A percentile compares a stretch with the other conserved stretches of the same genome.
These are phyloP conservation scores for Mythimna impura DNA, from an alignment of 2,888 invertebrate species.

Conservation along the genomic window DNA sequence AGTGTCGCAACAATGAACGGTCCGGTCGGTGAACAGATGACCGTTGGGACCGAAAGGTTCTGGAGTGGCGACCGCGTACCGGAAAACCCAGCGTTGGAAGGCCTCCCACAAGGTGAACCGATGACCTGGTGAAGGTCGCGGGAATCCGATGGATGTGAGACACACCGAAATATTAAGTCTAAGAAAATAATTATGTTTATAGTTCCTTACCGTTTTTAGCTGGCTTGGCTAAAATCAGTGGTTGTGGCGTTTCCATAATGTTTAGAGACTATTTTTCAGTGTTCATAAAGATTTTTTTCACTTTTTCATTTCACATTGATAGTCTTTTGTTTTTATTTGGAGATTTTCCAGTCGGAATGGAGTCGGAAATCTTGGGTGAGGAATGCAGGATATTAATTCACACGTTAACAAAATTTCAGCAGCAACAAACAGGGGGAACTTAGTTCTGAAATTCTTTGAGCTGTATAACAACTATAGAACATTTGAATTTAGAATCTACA, in stretches of 20 bases:
- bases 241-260: conserved; percentile 46
- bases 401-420: conserved; percentile 13
- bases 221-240: conserved; percentile 43
- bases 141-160: too few species aligned
- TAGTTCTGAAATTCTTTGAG: neutral
- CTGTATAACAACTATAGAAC: neutral
- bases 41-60: too few species aligned
- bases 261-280: conserved; percentile 7
- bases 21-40: too few species aligned
- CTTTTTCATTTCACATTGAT: conserved; percentile 20
- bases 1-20: too few species aligned
- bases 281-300: conserved; percentile 10
- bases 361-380: conserved; percentile 12
- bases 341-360: conserved; percentile 15
- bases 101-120: too few species aligned
- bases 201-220: conserved; percentile 48
- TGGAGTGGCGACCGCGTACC: too few species aligned
- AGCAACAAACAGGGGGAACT: neutral
- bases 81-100: too few species aligned
- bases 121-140: too few species aligned
- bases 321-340: neutral
- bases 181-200: neutral
- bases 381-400: conserved; percentile 17
- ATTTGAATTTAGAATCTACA: neutral
- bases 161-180: too few species aligned